phyloP scores from a whole-genome alignment of 2,888 invertebrate genomes.

The Hedychridium roseum region DNA sequence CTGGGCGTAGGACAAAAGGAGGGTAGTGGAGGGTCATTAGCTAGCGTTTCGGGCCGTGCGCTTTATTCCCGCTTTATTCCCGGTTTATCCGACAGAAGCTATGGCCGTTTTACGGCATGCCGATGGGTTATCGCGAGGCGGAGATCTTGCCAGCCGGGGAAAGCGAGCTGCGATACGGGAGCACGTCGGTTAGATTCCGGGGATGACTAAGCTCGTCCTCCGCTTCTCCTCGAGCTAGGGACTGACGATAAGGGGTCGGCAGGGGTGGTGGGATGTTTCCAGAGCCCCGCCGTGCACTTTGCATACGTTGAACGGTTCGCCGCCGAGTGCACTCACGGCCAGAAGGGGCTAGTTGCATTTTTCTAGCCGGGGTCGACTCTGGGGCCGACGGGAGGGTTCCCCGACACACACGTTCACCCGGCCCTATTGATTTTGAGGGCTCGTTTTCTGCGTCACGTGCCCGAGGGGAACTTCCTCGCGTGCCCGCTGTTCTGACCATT shows the following conservation, averaged over 20 bases:
- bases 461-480: conserved; percentile 8
- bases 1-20: no score
- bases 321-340: conserved; percentile 42
- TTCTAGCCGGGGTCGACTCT: conserved; percentile 23
- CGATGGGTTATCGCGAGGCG: not conserved
- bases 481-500: conserved; percentile 16
- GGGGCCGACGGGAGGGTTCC: conserved; percentile 15
- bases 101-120: not conserved
- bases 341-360: conserved; percentile 41
- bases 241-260: conserved; percentile 20
- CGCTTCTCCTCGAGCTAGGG: conserved; percentile 16
- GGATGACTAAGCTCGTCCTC: conserved; percentile 26
- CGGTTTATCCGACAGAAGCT: no score
- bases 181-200: conserved; percentile 17
- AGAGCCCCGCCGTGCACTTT: conserved; percentile 30
- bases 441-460: conserved; percentile 28
- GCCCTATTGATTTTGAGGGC: conserved; percentile 49
- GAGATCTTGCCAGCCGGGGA: not conserved
- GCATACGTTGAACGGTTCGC: conserved; percentile 38
- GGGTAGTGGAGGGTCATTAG: no score
- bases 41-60: no score
- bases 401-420: no score
- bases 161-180: not conserved
- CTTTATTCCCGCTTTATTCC: no score
- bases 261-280: no score